Evolutionary conservation across 2,113 vertebrate species (phyloP).

Genomic region (Corythaeola cristata): DNA sequence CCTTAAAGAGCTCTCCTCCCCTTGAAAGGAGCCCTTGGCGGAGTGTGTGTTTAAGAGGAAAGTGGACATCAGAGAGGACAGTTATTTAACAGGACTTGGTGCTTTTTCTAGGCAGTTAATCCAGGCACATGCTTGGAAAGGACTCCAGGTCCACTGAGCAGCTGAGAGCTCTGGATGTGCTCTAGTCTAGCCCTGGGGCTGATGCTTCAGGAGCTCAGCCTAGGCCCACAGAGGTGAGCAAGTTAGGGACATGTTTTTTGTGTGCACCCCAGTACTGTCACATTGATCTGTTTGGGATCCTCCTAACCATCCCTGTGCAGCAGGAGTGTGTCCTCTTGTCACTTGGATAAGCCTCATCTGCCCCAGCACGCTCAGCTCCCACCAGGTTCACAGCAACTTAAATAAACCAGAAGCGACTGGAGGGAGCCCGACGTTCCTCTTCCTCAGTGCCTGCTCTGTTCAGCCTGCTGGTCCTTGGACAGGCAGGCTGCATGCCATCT

Average conservation of each 20-base stretch:
- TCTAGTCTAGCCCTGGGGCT: not conserved
- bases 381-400: not conserved
- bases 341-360: not conserved
- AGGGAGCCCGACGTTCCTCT: not conserved
- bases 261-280: not conserved
- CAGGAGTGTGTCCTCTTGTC: not conserved
- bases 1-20: not conserved
- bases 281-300: not conserved
- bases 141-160: not conserved
- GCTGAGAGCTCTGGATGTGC: not conserved
- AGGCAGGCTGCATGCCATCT: constrained; percentile 4
- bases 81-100: not conserved
- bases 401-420: not conserved
- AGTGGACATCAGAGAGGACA: not conserved
- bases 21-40: not conserved
- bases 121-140: not conserved
- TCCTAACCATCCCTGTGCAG: not conserved
- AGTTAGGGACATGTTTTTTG: not conserved
- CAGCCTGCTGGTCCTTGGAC: not conserved
- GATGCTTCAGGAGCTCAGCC: not conserved
- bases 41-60: not conserved
- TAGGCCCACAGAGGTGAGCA: not conserved
- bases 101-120: not conserved
- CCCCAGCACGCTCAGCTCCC: not conserved
- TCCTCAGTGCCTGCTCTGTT: constrained; percentile 10